Conservation (phyloP, 2,888 invertebrate genomes). For the Geophilus truncorum region DNA sequence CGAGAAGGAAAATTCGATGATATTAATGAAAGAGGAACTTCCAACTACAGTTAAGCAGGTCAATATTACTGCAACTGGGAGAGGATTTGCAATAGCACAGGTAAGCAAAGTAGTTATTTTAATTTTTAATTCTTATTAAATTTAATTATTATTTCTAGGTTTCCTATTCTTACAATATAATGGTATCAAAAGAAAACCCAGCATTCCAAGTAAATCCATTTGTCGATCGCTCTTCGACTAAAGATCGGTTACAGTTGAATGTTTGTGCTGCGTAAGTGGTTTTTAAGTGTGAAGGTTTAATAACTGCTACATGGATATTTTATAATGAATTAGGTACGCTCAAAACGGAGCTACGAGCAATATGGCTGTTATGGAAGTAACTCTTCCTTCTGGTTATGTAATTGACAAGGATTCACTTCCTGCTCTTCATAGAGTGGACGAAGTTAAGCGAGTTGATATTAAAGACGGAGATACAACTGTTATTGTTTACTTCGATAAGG, state of each 20-base stretch:
- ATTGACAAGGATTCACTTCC: slow-evolving; percentile 65
- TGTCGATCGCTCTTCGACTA: slow-evolving; percentile 72
- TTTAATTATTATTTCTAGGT: slow-evolving; percentile 54
- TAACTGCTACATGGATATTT: neutral
- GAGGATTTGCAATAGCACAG: slow-evolving; percentile 66
- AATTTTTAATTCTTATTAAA: neutral
- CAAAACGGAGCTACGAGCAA: slow-evolving; percentile 56
- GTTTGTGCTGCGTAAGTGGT: slow-evolving; percentile 57
- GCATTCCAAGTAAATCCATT: slow-evolving; percentile 79
- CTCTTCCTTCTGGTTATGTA: slow-evolving; percentile 83
- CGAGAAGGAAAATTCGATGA: slow-evolving; percentile 69
- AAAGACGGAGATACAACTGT: slow-evolving; percentile 62
- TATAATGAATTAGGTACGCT: neutral
- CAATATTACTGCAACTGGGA: slow-evolving; percentile 70
- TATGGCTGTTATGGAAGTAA: slow-evolving; percentile 84
- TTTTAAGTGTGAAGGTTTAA: neutral
- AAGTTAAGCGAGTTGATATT: slow-evolving; percentile 63
- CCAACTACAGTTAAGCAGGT: slow-evolving; percentile 53
- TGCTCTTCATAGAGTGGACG: slow-evolving; percentile 38
- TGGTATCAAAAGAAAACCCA: slow-evolving; percentile 82
- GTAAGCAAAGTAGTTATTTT: slow-evolving; percentile 33
- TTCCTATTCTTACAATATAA: slow-evolving; percentile 73
- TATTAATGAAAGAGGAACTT: slow-evolving; percentile 61
- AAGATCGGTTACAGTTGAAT: slow-evolving; percentile 70
- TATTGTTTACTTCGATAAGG: slow-evolving; percentile 67